These are phyloP conservation scores for Channa argus DNA, from an alignment of 2,113 vertebrate species.

Conservation along the genomic window DNA sequence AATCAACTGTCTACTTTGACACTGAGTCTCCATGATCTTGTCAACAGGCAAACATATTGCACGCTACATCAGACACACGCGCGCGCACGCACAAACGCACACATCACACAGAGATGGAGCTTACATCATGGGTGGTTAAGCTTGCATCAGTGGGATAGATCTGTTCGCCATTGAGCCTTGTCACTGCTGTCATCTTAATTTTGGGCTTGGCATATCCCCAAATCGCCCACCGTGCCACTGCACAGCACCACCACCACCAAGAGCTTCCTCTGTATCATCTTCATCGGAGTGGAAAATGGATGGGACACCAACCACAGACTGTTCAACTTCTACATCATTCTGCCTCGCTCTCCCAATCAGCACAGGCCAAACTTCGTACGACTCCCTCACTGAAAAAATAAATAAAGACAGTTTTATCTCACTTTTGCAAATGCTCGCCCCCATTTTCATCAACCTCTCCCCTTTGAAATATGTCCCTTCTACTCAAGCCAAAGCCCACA, in stretches of 20 bases:
- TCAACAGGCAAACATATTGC: conserved; percentile 55
- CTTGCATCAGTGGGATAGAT: conserved; percentile 67
- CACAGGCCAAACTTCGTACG: conserved; percentile 30
- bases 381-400: conserved; percentile 30
- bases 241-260: neutral
- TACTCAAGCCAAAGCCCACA: conserved; percentile 65
- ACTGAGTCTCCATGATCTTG: conserved; percentile 67
- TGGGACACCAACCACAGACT: conserved; percentile 37
- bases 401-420: conserved; percentile 67
- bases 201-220: conserved; percentile 48
- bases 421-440: conserved; percentile 71
- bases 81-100: conserved; percentile 9
- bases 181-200: conserved; percentile 77
- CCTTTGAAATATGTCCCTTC: conserved; percentile 75
- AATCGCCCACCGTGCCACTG: conserved; percentile 6
- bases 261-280: conserved; percentile 20
- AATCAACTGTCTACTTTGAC: conserved; percentile 70
- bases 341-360: conserved; percentile 40
- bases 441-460: conserved; percentile 66
- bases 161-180: conserved; percentile 58
- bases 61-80: conserved; percentile 52
- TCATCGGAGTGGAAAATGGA: conserved; percentile 59
- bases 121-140: conserved; percentile 60
- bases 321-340: conserved; percentile 10
- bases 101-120: conserved; percentile 26